phyloP scores from a whole-genome alignment of 2,888 invertebrate genomes.

The Calliopum simillimum region DNA sequence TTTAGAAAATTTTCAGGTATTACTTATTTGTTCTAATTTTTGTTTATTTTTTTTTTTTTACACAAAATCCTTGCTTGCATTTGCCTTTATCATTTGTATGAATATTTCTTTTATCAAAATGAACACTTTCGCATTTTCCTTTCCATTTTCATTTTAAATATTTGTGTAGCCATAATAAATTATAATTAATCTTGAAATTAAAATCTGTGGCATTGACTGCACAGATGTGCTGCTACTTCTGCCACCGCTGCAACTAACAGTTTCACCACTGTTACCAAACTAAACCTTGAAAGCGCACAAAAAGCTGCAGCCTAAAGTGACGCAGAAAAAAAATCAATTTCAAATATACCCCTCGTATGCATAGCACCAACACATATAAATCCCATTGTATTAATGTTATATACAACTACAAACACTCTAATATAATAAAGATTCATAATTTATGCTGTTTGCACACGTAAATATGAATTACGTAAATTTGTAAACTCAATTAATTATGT shows the following conservation, averaged over 20 bases:
- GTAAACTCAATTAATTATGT: not conserved
- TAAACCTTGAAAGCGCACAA: not conserved
- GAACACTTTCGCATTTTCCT: not conserved
- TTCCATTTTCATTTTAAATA: not conserved
- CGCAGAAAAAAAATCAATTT: no score
- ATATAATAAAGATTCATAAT: not conserved
- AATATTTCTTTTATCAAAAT: no score
- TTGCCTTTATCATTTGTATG: no score
- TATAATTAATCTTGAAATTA: not conserved
- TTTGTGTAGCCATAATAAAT: not conserved
- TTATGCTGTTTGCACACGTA: not conserved
- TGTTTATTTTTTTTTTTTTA: no score
- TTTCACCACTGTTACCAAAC: not conserved
- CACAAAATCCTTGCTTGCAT: no score
- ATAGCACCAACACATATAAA: no score
- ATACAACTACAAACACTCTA: not conserved
- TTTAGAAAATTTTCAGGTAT: no score
- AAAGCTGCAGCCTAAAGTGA: no score
- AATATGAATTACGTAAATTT: not conserved
- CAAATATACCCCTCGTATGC: no score
- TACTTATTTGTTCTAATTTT: no score
- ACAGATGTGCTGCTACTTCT: not conserved
- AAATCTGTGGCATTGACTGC: not conserved
- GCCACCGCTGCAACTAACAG: not conserved
- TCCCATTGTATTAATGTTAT: not conserved